Percentiles rank a stretch among this genome's conserved stretches.
Evolutionary conservation across 2,888 invertebrate genomes (phyloP).

Genomic region (Cephonodes hylas): DNA sequence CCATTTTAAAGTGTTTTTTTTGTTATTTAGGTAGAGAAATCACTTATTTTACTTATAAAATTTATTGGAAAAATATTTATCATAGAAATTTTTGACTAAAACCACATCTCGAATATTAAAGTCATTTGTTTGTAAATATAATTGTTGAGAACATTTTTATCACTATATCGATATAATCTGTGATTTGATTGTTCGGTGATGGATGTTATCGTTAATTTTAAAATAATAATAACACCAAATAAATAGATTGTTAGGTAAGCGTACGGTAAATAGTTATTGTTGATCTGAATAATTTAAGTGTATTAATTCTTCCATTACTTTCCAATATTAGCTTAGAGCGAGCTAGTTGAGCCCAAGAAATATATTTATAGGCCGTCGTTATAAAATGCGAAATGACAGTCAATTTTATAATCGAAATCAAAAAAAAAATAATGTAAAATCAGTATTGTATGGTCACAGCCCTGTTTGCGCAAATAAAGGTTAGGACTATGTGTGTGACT

Average conservation of each 20-base stretch:
- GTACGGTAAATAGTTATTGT: slow-evolving; percentile 5
- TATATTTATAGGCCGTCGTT: not conserved
- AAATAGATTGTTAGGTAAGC: slow-evolving; percentile 14
- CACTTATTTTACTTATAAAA: not conserved
- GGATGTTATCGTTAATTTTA: not conserved
- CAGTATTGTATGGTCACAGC: not conserved
- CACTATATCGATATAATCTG: not conserved
- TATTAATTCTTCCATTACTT: slow-evolving; percentile 43
- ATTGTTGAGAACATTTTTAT: not conserved
- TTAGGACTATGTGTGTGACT: too few species aligned
- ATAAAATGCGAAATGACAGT: not conserved
- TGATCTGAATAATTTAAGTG: slow-evolving; percentile 1
- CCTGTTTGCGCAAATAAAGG: too few species aligned
- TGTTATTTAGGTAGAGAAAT: not conserved
- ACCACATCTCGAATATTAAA: not conserved
- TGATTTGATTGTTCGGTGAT: not conserved
- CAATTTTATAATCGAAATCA: not conserved
- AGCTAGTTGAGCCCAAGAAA: not conserved
- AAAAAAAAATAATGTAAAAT: not conserved
- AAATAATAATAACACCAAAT: slow-evolving; percentile 4
- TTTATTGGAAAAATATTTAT: not conserved
- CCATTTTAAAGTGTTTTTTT: too few species aligned
- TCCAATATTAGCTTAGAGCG: slow-evolving; percentile 34
- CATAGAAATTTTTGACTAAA: not conserved
- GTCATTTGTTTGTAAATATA: not conserved